Evolutionary conservation across 1,140 invertebrate species (phyloP).

Genomic region (Drosophila hydei): DNA sequence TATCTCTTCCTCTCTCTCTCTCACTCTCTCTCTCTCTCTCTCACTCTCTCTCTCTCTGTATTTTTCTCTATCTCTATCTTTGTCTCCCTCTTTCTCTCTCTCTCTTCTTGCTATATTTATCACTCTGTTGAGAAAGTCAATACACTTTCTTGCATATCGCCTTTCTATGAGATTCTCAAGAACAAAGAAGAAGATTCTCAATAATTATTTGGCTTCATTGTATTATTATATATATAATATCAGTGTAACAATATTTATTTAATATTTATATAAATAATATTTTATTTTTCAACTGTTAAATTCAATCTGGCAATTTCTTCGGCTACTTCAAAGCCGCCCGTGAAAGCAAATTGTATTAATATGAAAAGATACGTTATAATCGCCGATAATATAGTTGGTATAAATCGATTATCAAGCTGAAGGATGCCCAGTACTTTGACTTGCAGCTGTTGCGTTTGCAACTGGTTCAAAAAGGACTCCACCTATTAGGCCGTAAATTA

Average conservation of each 20-base stretch:
- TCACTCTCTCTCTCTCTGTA: too few species aligned
- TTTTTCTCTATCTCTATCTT: too few species aligned
- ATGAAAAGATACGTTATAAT: conserved; percentile 74
- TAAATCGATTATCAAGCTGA: conserved; percentile 68
- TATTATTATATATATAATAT: too few species aligned
- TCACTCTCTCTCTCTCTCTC: too few species aligned
- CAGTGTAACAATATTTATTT: too few species aligned
- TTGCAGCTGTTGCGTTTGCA: conserved; percentile 62
- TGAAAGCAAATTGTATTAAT: conserved; percentile 72
- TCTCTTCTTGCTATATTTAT: too few species aligned
- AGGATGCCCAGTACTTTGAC: conserved; percentile 73
- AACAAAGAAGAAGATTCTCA: too few species aligned
- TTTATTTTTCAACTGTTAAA: neutral
- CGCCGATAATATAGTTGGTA: conserved; percentile 68
- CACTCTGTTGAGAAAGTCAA: too few species aligned
- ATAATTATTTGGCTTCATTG: too few species aligned
- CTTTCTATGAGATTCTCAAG: too few species aligned
- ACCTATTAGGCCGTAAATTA: conserved; percentile 28
- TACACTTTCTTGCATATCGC: too few species aligned
- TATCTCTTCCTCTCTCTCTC: too few species aligned
- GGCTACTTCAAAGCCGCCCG: conserved; percentile 57
- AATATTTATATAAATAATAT: neutral
- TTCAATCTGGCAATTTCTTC: conserved; percentile 34
- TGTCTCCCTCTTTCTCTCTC: neutral
- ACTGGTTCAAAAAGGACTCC: conserved; percentile 57